Base-by-base conservation (phyloP, 2,113 vertebrate genomes). In the Paralichthys olivaceus region DNA sequence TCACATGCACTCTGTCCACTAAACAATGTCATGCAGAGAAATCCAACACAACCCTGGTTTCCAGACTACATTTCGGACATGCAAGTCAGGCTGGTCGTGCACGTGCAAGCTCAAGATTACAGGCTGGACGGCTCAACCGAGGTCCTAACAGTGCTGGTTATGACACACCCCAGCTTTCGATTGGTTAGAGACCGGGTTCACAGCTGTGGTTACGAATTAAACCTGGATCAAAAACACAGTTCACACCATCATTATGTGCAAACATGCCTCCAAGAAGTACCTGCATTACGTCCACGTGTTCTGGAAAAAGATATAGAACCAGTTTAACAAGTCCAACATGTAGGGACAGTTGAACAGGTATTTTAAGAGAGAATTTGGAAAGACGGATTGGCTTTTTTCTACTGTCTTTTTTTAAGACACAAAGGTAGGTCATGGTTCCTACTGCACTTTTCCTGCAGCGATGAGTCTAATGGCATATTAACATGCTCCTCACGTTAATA, bases 251-350 rank as follows among this genome's bases (percentile, higher is more conserved):
- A 22, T 49, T 45, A 12, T 49, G 71, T 43, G 69, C 4, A 63
- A 34, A 67, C 72, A 66, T 51, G 28, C 45, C 66, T 49, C 23
- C 7, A 2, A 25, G 23, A 6, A 17, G 51, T 86, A 87, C 88
- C 90, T 87, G 80, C 61, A 19, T 60, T 0, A 22, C 0, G 47
- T 76, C 77, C 43, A 5, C 13, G 22, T 51, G 15, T 51, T 87
- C 89, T 90, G 87, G 55, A 77, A 75, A 71, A 45, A 77, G 15
- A 84, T 14, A 73, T 0, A 81, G 26, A 86, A 79, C 68, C 62
- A 65, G 84, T 86, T 85, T 28, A 80, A 77, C 62, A 2, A 54
- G 77, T 68, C 28, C 54, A 47, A 45, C 75, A 6, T 22, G 26
- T 20, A 9, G 0, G 0, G 4, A 40, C 3, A 20, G n/a, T 22